Evolutionary conservation across 2,113 vertebrate species (phyloP).

Genomic region (Aldabrachelys gigantea): DNA sequence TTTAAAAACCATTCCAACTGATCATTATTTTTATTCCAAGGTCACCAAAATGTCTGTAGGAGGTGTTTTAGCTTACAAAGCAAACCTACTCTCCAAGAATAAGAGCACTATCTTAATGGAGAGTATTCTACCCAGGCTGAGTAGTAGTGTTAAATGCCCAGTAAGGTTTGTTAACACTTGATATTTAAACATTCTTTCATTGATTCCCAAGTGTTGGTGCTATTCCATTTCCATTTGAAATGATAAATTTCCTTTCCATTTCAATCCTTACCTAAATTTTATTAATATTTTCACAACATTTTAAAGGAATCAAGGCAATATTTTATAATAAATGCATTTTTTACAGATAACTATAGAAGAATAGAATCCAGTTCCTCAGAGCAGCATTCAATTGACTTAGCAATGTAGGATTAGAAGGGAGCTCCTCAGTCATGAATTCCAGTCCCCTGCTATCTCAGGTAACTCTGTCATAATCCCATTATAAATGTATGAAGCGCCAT

Average conservation of each 20-base stretch:
- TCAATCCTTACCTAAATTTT: background rate
- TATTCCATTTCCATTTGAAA: background rate
- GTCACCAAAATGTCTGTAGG: background rate
- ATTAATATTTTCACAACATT: background rate
- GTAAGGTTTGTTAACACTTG: background rate
- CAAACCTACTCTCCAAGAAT: background rate
- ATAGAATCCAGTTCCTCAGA: no score
- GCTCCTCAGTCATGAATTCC: no score
- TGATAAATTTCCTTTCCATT: background rate
- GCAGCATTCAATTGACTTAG: no score
- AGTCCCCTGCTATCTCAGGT: no score
- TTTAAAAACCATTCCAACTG: background rate
- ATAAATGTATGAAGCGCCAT: no score
- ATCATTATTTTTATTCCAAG: background rate
- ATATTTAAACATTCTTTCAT: background rate
- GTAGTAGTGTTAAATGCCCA: background rate
- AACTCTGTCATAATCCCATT: no score
- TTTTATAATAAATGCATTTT: background rate
- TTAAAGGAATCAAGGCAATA: background rate
- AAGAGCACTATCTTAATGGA: background rate
- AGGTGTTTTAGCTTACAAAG: accelerated
- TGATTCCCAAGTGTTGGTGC: background rate
- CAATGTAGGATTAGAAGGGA: no score
- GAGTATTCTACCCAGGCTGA: background rate
- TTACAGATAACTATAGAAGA: background rate